Evolutionary conservation across 2,888 invertebrate species (phyloP), one percentile per base, ranked within the genome.

Genomic region (Scaptomyza parva): DNA sequence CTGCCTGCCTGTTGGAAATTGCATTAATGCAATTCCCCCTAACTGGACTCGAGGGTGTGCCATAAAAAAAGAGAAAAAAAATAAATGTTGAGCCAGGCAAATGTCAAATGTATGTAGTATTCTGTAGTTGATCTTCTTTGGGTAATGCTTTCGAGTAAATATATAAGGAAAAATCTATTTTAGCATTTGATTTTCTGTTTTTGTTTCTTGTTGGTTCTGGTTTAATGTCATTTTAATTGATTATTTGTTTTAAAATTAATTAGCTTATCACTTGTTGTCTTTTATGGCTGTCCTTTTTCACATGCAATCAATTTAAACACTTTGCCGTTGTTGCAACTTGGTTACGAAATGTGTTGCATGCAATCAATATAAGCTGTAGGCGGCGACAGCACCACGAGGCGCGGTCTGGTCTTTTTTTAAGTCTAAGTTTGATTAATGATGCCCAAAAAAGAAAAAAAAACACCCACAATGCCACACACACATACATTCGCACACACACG

Each of bases 371-470:
- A 84, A 39, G 28, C 14, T 37, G 58, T 18, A 59, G 76, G 70
- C 58, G 76, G 70, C 59, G 76, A 48, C 40, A n/a, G n/a, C n/a
- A 40, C 47, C 45, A 43, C 30, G 9, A 60, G 81, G 85, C 78
- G 80, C 61, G 87, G 70, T 62, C 24, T 63, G 47, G 60, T 61
- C 37, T 37, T 37, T 20, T 11, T 48, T 8, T 22, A 58, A 62
- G 86, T 52, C 61, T n/a, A n/a, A n/a, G 59, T 52, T 67, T 70
- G 76, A 81, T 85, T 78, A 78, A 85, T 85, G 87, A 75, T 59
- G 58, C 51, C 60, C 41, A 63, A 75, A 63, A 74, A 66, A 70
- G 55, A 58, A 65, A 57, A 69, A 44, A 63, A 80, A 78, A 63
- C 75, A 75, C 70, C 75, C 58, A 77, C 73, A 43, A 43, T n/a